Conservation (phyloP, 2,113 vertebrate genomes). For the Typhlomys cinereus region DNA sequence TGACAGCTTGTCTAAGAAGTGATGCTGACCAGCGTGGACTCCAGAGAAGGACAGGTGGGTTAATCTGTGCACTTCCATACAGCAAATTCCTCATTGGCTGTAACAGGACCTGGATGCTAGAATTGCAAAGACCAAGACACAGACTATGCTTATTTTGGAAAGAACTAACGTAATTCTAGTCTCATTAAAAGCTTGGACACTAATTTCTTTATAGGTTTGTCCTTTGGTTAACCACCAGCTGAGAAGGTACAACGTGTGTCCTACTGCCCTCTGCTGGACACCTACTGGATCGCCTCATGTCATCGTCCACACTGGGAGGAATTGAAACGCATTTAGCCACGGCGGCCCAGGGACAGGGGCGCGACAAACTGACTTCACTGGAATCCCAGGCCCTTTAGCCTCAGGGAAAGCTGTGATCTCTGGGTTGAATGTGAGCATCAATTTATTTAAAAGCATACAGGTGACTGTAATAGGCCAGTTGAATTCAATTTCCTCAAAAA, state of each 20-base stretch:
- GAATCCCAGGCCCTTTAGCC: not conserved
- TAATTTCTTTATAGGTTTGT: not conserved
- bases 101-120: not conserved
- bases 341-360: too few relatives aligned
- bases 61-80: not conserved
- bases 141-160: not conserved
- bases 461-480: not conserved
- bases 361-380: too few relatives aligned
- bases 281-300: not conserved
- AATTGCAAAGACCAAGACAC: not conserved
- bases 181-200: not conserved
- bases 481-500: not conserved
- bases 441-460: not conserved
- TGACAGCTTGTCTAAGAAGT: not conserved
- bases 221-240: not conserved
- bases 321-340: too few relatives aligned
- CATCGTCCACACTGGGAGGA: not conserved
- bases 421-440: not conserved
- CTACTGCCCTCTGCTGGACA: conserved; percentile 43
- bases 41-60: not conserved
- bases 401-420: not conserved
- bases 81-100: not conserved
- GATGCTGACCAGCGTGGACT: not conserved
- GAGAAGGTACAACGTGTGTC: not conserved
- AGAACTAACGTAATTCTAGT: not conserved